These are phyloP conservation scores for Schrankia costaestrigalis DNA, from an alignment of 2,888 invertebrate species.

Conservation along the genomic window DNA sequence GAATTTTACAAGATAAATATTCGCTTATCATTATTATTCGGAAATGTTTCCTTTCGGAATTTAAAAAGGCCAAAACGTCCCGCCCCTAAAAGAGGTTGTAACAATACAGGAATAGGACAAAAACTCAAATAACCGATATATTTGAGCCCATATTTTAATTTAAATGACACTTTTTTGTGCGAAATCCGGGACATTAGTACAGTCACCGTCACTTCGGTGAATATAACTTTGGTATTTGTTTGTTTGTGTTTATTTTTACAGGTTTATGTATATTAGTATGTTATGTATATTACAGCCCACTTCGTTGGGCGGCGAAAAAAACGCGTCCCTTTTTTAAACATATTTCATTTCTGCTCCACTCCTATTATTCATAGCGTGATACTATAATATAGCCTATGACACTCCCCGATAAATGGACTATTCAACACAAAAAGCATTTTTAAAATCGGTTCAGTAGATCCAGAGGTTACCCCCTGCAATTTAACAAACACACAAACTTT, in stretches of 20 bases:
- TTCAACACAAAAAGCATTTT: too few relatives aligned
- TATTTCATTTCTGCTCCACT: too few relatives aligned
- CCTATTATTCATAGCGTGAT: too few relatives aligned
- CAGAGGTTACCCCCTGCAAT: too few relatives aligned
- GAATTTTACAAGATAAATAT: constrained; percentile 9
- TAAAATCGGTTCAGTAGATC: too few relatives aligned
- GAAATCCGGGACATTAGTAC: constrained; percentile 21
- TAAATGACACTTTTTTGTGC: constrained; percentile 28
- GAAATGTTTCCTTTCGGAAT: constrained; percentile 7
- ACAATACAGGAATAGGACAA: constrained; percentile 10
- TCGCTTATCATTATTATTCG: constrained; percentile 6
- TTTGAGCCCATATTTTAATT: constrained; percentile 32
- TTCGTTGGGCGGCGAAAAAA: too few relatives aligned
- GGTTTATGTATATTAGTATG: too few relatives aligned
- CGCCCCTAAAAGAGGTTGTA: constrained; percentile 14
- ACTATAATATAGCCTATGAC: too few relatives aligned
- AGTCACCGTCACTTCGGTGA: constrained; percentile 21
- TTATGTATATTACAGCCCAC: too few relatives aligned
- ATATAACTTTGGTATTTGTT: constrained; percentile 33
- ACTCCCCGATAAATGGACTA: too few relatives aligned
- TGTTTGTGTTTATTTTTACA: constrained; percentile 23
- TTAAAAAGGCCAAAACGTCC: constrained; percentile 13
- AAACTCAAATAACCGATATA: constrained; percentile 13
- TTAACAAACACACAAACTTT: too few relatives aligned
- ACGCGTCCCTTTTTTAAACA: too few relatives aligned